Conservation (phyloP, 2,113 vertebrate species). For the Aramus guarauna region DNA sequence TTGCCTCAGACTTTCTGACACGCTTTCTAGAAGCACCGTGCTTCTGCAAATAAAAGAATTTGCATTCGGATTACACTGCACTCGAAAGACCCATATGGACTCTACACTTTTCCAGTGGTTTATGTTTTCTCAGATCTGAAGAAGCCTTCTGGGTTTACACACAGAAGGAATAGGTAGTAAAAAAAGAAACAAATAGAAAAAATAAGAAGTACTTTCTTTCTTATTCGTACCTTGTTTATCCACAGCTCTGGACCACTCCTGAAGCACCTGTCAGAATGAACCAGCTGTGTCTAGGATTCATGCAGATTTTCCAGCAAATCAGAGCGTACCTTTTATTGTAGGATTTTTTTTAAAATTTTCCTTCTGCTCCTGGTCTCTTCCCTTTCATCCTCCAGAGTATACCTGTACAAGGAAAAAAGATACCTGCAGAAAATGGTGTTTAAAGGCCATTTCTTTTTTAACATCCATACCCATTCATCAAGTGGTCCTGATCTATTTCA, state of each 20-base stretch:
- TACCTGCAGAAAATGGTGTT: background rate
- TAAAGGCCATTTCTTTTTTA: background rate
- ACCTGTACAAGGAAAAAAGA: background rate
- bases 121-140: background rate
- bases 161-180: background rate
- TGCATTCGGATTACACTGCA: background rate
- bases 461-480: background rate
- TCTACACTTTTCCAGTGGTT: background rate
- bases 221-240: background rate
- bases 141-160: background rate
- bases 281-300: background rate
- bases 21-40: background rate
- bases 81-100: background rate
- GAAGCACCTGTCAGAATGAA: background rate
- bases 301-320: background rate
- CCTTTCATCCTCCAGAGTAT: background rate
- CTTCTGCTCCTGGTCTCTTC: background rate
- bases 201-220: background rate
- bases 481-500: background rate
- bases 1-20: background rate
- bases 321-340: background rate
- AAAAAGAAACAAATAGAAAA: background rate
- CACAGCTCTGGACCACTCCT: background rate
- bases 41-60: background rate
- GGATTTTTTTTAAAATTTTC: background rate